Percentiles rank a stretch among this genome's conserved stretches.
Conservation (phyloP, 2,113 vertebrate genomes). For the Muntiacus reevesi region DNA sequence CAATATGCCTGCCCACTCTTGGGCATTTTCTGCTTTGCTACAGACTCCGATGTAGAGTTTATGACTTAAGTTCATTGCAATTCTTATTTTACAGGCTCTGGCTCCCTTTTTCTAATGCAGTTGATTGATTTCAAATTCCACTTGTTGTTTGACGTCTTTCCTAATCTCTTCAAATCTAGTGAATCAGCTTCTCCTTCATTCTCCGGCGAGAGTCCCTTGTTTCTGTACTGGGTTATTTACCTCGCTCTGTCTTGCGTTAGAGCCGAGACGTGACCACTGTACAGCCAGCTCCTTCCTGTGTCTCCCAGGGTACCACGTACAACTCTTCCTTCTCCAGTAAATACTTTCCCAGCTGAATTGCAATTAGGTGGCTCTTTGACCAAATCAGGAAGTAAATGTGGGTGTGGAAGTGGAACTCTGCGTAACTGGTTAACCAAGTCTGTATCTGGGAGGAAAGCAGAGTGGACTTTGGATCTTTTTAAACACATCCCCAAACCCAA, state of each 20-base stretch:
- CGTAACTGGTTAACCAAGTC: neutral
- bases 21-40: neutral
- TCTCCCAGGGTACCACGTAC: neutral
- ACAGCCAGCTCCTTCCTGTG: neutral
- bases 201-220: neutral
- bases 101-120: neutral
- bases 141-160: neutral
- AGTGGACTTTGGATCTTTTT: slow-evolving; percentile 11
- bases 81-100: neutral
- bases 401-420: neutral
- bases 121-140: neutral
- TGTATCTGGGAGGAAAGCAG: neutral
- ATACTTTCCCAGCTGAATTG: neutral
- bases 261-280: neutral
- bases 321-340: neutral
- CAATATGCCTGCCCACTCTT: neutral
- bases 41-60: neutral
- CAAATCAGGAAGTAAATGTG: neutral
- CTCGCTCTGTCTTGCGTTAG: neutral
- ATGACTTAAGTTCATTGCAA: neutral
- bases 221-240: neutral
- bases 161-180: neutral
- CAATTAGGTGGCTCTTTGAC: neutral
- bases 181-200: neutral
- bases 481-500: neutral